Percentiles rank a stretch among this genome's conserved stretches.
Evolutionary conservation across 2,797 vertebrate species (phyloP).

Genomic region (Siniperca scherzeri): DNA sequence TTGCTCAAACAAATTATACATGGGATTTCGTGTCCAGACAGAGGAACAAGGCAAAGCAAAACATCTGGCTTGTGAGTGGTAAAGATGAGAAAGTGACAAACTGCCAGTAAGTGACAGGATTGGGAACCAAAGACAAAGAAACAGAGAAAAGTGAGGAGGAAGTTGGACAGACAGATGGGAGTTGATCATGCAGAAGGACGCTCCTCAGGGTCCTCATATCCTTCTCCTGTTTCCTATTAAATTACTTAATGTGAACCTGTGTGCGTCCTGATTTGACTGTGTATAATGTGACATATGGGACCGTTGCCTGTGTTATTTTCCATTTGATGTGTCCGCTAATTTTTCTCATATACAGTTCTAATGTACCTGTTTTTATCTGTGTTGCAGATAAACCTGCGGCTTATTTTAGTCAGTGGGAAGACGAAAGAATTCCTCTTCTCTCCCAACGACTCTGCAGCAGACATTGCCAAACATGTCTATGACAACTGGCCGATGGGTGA

Average conservation of each 20-base stretch:
- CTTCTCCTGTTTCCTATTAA: conserved; percentile 63
- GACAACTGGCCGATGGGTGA: conserved; percentile 99
- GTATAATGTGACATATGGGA: conserved; percentile 17
- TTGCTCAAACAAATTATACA: not conserved
- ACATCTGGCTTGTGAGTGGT: not conserved
- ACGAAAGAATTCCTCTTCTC: conserved; percentile 99
- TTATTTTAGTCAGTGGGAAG: conserved; percentile 98
- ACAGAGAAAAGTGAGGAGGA: conserved; percentile 51
- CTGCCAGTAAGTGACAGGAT: conserved; percentile 17
- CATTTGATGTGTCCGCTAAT: not conserved
- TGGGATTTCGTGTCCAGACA: not conserved
- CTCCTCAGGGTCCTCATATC: conserved; percentile 56
- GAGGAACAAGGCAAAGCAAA: conserved; percentile 1
- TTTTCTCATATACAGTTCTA: conserved; percentile 3
- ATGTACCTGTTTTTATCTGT: conserved; percentile 35
- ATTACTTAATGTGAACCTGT: conserved; percentile 39
- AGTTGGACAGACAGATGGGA: conserved; percentile 57
- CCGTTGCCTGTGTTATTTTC: not conserved
- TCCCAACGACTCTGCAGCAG: conserved; percentile 95
- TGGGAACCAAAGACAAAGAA: conserved; percentile 29
- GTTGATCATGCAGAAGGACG: conserved; percentile 52
- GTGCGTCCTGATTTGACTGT: conserved; percentile 36
- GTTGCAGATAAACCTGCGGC: conserved; percentile 96
- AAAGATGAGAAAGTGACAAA: conserved; percentile 4
- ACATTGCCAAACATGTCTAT: conserved; percentile 98